These are phyloP conservation scores for Ascaphus truei DNA, from an alignment of 2,113 vertebrate species.

Conservation along the genomic window DNA sequence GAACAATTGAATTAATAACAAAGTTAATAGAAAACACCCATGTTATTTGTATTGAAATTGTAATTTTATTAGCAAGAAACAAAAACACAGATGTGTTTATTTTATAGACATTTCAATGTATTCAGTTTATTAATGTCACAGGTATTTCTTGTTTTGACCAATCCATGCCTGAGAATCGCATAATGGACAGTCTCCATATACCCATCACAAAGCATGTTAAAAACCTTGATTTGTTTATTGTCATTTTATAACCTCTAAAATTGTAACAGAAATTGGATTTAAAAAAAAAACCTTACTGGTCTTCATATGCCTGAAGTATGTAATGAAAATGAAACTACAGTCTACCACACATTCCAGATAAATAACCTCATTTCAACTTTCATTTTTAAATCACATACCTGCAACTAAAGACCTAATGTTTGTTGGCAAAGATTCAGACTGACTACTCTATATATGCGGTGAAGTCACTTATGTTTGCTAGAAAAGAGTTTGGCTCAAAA, in stretches of 20 bases:
- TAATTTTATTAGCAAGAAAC: no score
- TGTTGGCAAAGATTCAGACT: neutral
- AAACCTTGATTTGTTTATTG: constrained; percentile 1
- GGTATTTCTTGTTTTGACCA: constrained; percentile 60
- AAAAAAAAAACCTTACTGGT: neutral
- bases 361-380: neutral
- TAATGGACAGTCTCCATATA: constrained; percentile 55
- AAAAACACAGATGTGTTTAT: no score
- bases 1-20: no score
- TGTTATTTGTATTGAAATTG: no score
- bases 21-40: no score
- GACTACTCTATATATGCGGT: no score
- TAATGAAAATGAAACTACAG: neutral
- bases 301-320: neutral
- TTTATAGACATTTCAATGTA: constrained; percentile 63
- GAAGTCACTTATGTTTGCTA: no score
- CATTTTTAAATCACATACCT: constrained; percentile 1
- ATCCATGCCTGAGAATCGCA: constrained; percentile 60
- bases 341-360: constrained; percentile 21
- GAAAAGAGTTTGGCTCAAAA: no score
- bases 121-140: constrained; percentile 68
- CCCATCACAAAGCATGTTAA: constrained; percentile 16
- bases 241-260: neutral
- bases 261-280: neutral
- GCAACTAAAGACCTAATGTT: neutral